These are phyloP conservation scores for Psophia crepitans DNA, from an alignment of 2,113 vertebrate genomes.

Conservation along the genomic window DNA sequence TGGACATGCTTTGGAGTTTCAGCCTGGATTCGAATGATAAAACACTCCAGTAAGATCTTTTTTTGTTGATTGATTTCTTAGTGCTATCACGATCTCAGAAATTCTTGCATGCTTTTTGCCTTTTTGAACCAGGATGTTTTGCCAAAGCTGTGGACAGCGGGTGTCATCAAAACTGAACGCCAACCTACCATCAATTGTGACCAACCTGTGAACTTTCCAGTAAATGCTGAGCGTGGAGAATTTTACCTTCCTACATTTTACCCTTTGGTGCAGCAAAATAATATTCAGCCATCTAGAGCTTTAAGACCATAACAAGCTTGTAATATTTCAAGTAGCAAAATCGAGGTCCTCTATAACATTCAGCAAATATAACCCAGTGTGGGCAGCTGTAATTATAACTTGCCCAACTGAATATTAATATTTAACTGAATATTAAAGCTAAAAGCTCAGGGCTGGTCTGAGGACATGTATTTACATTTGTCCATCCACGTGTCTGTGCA, in stretches of 20 bases:
- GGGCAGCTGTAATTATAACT: background rate
- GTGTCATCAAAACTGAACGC: background rate
- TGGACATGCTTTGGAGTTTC: background rate
- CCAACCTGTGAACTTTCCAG: background rate
- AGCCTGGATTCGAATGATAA: background rate
- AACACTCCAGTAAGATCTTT: background rate
- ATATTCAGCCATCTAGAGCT: background rate
- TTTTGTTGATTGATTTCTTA: background rate
- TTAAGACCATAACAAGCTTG: background rate
- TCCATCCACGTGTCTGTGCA: accelerated
- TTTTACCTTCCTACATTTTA: background rate
- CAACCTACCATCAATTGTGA: background rate
- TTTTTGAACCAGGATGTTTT: background rate
- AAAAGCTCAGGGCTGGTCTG: background rate
- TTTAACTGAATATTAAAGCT: background rate
- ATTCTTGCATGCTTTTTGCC: background rate
- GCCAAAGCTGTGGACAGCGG: background rate
- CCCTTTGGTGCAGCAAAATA: background rate
- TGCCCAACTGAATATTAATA: background rate
- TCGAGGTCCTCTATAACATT: background rate
- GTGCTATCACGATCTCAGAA: background rate
- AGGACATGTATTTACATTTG: background rate
- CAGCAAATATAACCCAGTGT: background rate
- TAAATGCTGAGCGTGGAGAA: background rate
- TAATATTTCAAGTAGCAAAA: background rate